Conservation (phyloP, 2,113 vertebrate species). For the Scomber colias region DNA sequence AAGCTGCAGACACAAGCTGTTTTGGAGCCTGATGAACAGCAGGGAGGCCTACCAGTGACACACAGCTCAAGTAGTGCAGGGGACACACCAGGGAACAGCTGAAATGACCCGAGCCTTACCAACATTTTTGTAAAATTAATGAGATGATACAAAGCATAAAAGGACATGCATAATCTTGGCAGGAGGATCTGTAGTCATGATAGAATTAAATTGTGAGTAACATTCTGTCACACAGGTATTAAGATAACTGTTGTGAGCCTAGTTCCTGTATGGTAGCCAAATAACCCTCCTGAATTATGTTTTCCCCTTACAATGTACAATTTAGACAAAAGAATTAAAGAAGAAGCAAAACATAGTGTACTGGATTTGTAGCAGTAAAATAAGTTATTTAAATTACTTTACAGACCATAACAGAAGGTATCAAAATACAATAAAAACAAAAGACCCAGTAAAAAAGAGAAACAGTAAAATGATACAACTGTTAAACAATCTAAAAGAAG, state of each 20-base stretch:
- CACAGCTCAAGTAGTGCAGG: constrained; percentile 52
- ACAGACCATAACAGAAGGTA: neutral
- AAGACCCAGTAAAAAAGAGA: neutral
- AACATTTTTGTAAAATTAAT: constrained; percentile 74
- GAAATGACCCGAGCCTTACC: constrained; percentile 48
- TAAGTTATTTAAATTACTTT: neutral
- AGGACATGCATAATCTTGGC: constrained; percentile 60
- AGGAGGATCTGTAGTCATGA: constrained; percentile 38
- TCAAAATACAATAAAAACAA: neutral
- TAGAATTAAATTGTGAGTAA: constrained; percentile 51
- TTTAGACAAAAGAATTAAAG: too few relatives aligned
- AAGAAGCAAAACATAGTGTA: too few relatives aligned
- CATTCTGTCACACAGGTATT: constrained; percentile 27
- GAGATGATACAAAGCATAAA: constrained; percentile 63
- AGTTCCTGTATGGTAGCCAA: constrained; percentile 14
- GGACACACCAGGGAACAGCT: constrained; percentile 48
- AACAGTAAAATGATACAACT: neutral
- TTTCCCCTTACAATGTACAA: neutral
- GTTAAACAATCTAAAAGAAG: neutral
- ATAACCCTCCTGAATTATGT: neutral
- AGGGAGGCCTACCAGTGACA: constrained; percentile 51
- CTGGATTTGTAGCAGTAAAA: neutral
- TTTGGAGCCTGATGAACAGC: constrained; percentile 56
- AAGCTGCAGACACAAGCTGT: constrained; percentile 74
- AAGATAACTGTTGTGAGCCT: constrained; percentile 15